phyloP scores from a whole-genome alignment of 2,113 vertebrate species.

The Pitta sordida region DNA sequence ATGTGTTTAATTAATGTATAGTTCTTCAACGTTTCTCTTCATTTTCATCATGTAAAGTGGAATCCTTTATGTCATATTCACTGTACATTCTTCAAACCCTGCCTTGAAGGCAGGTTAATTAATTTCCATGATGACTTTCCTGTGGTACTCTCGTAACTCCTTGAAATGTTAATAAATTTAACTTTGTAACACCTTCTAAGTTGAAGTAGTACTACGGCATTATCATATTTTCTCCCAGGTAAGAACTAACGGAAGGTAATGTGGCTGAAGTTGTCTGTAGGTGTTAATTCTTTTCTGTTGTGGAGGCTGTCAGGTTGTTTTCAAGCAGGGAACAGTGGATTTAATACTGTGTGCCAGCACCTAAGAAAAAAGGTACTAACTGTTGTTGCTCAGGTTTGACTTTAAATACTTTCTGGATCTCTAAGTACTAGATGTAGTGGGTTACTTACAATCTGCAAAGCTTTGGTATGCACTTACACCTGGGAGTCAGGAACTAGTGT shows the following conservation, averaged over 20 bases:
- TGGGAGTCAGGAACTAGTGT: background rate
- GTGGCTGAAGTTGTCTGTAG: background rate
- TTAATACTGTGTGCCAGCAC: background rate
- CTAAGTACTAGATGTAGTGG: background rate
- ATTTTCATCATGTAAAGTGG: conserved; percentile 29
- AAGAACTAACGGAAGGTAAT: background rate
- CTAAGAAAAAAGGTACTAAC: background rate
- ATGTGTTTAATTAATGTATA: conserved; percentile 27
- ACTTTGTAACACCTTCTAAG: conserved; percentile 10
- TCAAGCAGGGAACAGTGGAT: background rate
- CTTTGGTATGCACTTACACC: background rate
- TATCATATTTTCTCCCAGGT: background rate
- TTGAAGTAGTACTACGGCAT: background rate
- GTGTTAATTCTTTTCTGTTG: background rate
- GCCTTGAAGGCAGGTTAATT: conserved; percentile 54
- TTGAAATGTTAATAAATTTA: conserved; percentile 24
- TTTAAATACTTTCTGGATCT: background rate
- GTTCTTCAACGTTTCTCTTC: conserved; percentile 6
- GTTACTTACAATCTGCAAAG: background rate
- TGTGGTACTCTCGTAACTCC: background rate
- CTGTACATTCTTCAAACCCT: conserved; percentile 40
- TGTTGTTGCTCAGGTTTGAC: background rate
- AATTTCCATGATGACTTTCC: conserved; percentile 45
- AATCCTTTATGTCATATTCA: conserved; percentile 43
- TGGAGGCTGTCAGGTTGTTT: background rate